These are phyloP conservation scores for Helicoverpa armigera DNA, from an alignment of 1,140 invertebrate species.

Conservation along the genomic window DNA sequence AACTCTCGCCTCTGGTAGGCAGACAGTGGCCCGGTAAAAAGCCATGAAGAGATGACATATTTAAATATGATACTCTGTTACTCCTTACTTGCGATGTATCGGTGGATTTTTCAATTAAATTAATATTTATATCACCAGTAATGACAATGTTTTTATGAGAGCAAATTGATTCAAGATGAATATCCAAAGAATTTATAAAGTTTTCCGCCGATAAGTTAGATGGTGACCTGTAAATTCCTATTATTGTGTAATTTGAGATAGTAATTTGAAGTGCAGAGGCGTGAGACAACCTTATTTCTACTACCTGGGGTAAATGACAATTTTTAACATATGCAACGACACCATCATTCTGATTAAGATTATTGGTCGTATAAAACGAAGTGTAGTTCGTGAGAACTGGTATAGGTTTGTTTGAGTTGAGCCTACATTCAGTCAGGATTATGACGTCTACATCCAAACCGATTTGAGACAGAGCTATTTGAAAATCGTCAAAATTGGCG, in stretches of 20 bases:
- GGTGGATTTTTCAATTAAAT: slow-evolving; percentile 1
- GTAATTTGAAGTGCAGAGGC: neutral
- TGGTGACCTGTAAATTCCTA: slow-evolving; percentile 46
- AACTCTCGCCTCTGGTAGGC: too few species aligned
- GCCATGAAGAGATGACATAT: too few species aligned
- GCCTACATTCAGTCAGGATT: neutral
- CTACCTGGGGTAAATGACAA: neutral
- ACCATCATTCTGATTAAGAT: neutral
- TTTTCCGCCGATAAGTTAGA: slow-evolving; percentile 52
- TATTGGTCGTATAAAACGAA: neutral
- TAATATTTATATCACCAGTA: slow-evolving; percentile 60
- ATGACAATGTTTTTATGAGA: slow-evolving; percentile 50
- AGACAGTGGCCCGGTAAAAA: too few species aligned
- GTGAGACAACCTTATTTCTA: neutral
- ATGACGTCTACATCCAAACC: neutral
- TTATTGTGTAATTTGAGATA: slow-evolving; percentile 24
- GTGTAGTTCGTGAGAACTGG: neutral
- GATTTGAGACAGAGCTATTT: neutral
- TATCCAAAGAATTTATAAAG: slow-evolving; percentile 52
- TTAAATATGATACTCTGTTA: too few species aligned
- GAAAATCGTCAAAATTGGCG: neutral
- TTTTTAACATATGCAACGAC: neutral
- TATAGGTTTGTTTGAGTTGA: neutral
- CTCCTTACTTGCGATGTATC: too few species aligned
- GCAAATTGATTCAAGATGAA: slow-evolving; percentile 43